These are phyloP conservation scores for Brenthis daphne DNA, from an alignment of 2,888 invertebrate species.

Conservation along the genomic window DNA sequence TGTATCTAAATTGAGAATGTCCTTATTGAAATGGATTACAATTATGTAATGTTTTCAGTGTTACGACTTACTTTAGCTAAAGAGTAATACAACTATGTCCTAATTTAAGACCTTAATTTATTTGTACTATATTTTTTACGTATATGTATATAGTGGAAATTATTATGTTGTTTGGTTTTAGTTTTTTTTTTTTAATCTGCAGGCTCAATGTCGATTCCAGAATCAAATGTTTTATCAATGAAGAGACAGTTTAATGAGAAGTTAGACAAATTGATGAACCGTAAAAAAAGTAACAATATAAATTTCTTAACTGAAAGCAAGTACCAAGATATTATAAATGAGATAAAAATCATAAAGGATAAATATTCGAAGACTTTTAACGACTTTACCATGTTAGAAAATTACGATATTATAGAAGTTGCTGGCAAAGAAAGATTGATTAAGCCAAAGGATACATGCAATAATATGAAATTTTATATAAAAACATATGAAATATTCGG, in stretches of 20 bases:
- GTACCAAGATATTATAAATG: conserved; percentile 61
- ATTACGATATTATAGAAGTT: conserved; percentile 58
- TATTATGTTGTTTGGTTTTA: not conserved
- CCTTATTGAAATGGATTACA: not conserved
- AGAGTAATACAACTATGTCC: too few species aligned
- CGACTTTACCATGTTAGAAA: conserved; percentile 64
- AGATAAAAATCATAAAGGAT: conserved; percentile 56
- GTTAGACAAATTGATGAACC: conserved; percentile 51
- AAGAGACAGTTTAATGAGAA: conserved; percentile 61
- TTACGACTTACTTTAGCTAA: not conserved
- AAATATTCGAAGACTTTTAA: conserved; percentile 57
- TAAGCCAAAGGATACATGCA: conserved; percentile 52
- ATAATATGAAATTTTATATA: conserved; percentile 61
- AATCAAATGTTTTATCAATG: conserved; percentile 50
- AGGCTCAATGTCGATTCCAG: conserved; percentile 49
- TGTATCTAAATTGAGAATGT: too few species aligned
- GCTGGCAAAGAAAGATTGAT: conserved; percentile 57
- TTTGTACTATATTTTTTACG: not conserved
- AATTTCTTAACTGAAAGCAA: conserved; percentile 53
- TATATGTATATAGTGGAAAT: too few species aligned
- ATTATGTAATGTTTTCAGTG: not conserved
- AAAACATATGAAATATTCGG: conserved; percentile 61
- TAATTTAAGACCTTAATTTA: not conserved
- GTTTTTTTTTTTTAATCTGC: conserved; percentile 39
- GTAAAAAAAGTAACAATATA: conserved; percentile 62